A percentile compares a stretch with the other conserved stretches of the same genome.
Evolutionary conservation across 2,888 invertebrate species (phyloP).

Genomic region (Drosophila subsilvestris): DNA sequence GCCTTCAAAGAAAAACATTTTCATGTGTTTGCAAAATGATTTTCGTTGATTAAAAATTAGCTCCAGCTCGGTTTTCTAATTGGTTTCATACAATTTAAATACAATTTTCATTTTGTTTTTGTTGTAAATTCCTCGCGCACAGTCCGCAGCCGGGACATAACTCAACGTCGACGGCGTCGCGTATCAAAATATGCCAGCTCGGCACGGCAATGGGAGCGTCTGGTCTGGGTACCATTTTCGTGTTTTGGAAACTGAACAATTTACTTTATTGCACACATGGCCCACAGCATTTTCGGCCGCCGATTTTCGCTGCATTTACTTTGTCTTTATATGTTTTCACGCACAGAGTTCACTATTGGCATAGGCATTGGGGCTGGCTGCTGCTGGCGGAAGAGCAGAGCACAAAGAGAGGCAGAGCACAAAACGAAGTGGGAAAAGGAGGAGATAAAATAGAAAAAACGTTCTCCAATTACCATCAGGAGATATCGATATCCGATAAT

Average conservation of each 20-base stretch:
- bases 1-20: conserved; percentile 44
- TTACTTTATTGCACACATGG: conserved; percentile 39
- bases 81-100: conserved; percentile 33
- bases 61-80: conserved; percentile 29
- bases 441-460: conserved; percentile 79
- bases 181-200: conserved; percentile 76
- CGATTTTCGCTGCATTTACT: conserved; percentile 23
- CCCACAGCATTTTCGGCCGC: neutral
- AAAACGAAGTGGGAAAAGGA: conserved; percentile 77
- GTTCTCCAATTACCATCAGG: conserved; percentile 82
- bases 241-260: conserved; percentile 43
- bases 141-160: conserved; percentile 69
- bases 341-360: conserved; percentile 49
- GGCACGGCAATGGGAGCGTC: conserved; percentile 75
- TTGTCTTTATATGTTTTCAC: conserved; percentile 52
- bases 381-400: conserved; percentile 39
- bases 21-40: conserved; percentile 2
- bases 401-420: conserved; percentile 59
- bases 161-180: conserved; percentile 64
- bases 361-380: conserved; percentile 31
- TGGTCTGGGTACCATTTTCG: conserved; percentile 67
- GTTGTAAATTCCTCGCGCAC: conserved; percentile 73
- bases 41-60: conserved; percentile 17
- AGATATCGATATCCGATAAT: conserved; percentile 66
- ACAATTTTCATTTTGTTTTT: conserved; percentile 50